These are phyloP conservation scores for Gallinago solitaria DNA, from an alignment of 2,797 vertebrate genomes.

Conservation along the genomic window DNA sequence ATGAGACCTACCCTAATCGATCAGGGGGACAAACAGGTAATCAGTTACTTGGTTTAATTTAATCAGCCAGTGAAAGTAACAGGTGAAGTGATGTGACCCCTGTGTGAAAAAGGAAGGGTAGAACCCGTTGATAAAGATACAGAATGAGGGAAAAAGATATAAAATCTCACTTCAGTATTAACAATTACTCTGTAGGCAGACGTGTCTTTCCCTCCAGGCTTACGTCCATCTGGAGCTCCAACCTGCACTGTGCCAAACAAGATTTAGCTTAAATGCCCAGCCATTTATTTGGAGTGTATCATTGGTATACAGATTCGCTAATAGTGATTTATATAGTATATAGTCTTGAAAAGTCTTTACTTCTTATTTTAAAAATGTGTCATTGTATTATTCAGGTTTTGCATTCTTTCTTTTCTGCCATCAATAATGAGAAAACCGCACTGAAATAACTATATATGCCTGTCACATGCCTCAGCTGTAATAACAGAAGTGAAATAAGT, in stretches of 20 bases:
- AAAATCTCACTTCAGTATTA: constrained; percentile 8
- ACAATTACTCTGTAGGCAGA: constrained; percentile 21
- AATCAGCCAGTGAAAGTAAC: not conserved
- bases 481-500: not conserved
- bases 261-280: constrained; percentile 6
- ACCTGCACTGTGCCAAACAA: constrained; percentile 24
- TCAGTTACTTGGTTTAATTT: not conserved
- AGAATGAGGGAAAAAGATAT: not conserved
- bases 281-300: not conserved
- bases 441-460: not conserved
- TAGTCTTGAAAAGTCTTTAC: not conserved
- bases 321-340: not conserved
- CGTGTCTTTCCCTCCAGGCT: not conserved
- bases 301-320: not conserved
- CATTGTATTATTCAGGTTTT: not conserved
- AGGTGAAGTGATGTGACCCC: not conserved
- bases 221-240: constrained; percentile 30
- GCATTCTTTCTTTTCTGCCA: not conserved
- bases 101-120: not conserved
- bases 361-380: not conserved
- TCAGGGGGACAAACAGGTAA: not conserved
- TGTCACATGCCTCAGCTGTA: not conserved
- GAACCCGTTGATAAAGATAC: not conserved
- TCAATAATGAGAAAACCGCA: not conserved
- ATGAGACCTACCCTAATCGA: not conserved